A percentile compares a stretch with the other conserved stretches of the same genome.
Evolutionary conservation across 2,888 invertebrate genomes (phyloP).

Genomic region (Drosophila colorata): DNA sequence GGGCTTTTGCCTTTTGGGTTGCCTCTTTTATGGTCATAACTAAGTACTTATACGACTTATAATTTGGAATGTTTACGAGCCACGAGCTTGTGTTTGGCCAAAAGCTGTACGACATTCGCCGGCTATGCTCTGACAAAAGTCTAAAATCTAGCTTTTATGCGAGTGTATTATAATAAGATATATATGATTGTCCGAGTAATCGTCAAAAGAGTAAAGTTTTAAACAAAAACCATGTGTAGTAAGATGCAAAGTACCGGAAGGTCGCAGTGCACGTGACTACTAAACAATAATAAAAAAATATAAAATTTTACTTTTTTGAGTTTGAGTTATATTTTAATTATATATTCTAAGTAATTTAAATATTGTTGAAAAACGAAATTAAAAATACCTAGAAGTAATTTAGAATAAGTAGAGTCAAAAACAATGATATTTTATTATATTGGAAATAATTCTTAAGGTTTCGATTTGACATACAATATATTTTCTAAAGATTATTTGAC

Average conservation of each 20-base stretch:
- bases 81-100: conserved; percentile 17
- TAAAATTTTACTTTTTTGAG: too few species aligned
- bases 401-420: too few species aligned
- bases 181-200: conserved; percentile 11
- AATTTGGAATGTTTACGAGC: conserved; percentile 74
- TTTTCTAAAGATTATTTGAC: too few species aligned
- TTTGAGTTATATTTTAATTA: too few species aligned
- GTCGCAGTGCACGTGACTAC: not conserved
- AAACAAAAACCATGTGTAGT: not conserved
- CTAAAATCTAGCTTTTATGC: conserved; percentile 11
- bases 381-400: too few species aligned
- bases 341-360: too few species aligned
- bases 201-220: not conserved
- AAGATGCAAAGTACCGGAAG: too few species aligned
- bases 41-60: conserved; percentile 77
- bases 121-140: conserved; percentile 10
- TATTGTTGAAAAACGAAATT: too few species aligned
- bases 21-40: conserved; percentile 73
- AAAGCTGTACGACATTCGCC: conserved; percentile 16
- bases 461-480: too few species aligned
- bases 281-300: not conserved
- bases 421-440: too few species aligned
- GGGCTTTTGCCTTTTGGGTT: conserved; percentile 16
- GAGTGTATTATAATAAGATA: conserved; percentile 18
- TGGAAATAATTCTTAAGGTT: too few species aligned